These are phyloP conservation scores for Tanytarsus gracilentus DNA, from an alignment of 2,888 invertebrate genomes.

Conservation along the genomic window DNA sequence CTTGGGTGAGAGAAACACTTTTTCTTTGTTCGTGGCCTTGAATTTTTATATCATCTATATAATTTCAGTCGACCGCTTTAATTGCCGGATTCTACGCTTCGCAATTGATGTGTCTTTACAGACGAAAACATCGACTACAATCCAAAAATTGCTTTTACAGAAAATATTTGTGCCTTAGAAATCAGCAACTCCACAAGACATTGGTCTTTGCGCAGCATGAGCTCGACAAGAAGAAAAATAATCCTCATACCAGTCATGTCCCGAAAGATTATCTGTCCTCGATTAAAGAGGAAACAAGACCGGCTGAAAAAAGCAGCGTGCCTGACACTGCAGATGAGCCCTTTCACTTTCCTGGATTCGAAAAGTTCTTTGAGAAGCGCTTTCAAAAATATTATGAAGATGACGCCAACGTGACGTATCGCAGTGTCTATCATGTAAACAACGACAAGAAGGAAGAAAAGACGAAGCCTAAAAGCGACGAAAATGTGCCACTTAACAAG, in stretches of 20 bases:
- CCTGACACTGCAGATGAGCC: neutral
- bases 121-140: slow-evolving; percentile 32
- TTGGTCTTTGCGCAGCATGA: neutral
- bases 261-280: neutral
- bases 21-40: neutral
- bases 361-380: slow-evolving; percentile 6
- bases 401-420: neutral
- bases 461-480: slow-evolving; percentile 25
- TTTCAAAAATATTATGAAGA: neutral
- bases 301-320: neutral
- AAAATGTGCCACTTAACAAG: slow-evolving; percentile 21
- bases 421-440: neutral
- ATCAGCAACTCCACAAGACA: neutral
- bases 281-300: neutral
- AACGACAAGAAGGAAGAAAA: neutral
- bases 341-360: neutral
- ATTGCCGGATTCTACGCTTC: slow-evolving; percentile 56
- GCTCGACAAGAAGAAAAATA: neutral
- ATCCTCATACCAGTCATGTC: neutral
- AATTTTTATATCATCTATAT: slow-evolving; percentile 27
- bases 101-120: slow-evolving; percentile 45
- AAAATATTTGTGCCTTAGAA: neutral
- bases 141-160: slow-evolving; percentile 19
- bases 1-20: slow-evolving; percentile 46
- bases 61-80: slow-evolving; percentile 50